These are phyloP conservation scores for Semnopithecus entellus DNA, from an alignment of 2,113 vertebrate genomes.

Conservation along the genomic window DNA sequence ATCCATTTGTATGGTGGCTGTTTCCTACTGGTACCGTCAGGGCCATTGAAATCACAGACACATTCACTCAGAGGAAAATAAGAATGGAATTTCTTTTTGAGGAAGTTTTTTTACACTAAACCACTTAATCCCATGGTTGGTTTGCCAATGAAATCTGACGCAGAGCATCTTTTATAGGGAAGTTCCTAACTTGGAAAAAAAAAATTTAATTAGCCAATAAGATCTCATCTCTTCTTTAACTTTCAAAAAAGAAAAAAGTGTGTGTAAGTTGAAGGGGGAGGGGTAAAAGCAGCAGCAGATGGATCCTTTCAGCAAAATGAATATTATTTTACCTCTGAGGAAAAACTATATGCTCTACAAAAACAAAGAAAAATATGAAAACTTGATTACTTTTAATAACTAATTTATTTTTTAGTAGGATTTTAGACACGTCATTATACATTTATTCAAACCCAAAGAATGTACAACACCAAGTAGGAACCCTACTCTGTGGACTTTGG, in stretches of 20 bases:
- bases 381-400: background rate
- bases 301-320: slow-evolving; percentile 3
- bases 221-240: background rate
- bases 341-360: background rate
- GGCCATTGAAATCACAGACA: slow-evolving; percentile 83
- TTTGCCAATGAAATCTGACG: slow-evolving; percentile 55
- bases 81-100: slow-evolving; percentile 66
- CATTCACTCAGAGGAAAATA: slow-evolving; percentile 76
- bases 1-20: slow-evolving; percentile 71
- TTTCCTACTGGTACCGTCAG: slow-evolving; percentile 68
- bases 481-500: background rate
- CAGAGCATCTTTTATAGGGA: slow-evolving; percentile 68
- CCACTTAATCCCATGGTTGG: slow-evolving; percentile 64
- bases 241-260: background rate
- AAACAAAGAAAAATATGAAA: slow-evolving; percentile 14
- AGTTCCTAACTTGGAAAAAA: slow-evolving; percentile 72
- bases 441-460: background rate
- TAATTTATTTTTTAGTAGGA: background rate
- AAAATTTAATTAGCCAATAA: slow-evolving; percentile 49
- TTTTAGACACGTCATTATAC: background rate
- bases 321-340: slow-evolving; percentile 35
- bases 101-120: slow-evolving; percentile 78
- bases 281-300: background rate
- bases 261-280: background rate
- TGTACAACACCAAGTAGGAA: background rate